phyloP scores from a whole-genome alignment of 1,140 invertebrate genomes.

The Brevipalpus yothersi region DNA sequence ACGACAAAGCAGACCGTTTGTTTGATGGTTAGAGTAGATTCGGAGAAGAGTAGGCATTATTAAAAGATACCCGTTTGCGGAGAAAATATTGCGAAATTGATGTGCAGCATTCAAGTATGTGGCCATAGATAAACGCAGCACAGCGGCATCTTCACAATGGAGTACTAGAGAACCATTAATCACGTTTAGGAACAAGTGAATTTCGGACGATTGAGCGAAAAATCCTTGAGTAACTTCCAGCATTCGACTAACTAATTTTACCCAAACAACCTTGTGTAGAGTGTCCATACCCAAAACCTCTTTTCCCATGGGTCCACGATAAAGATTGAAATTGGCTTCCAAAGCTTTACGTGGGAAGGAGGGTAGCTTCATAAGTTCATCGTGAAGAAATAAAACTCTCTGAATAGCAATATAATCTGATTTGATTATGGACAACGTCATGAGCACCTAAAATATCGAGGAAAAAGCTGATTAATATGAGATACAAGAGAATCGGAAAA shows the following conservation, averaged over 20 bases:
- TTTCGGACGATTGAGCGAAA: constrained; percentile 88
- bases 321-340: constrained; percentile 81
- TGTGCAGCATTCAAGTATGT: constrained; percentile 91
- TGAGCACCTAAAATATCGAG: constrained; percentile 1
- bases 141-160: constrained; percentile 84
- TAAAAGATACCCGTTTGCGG: constrained; percentile 75
- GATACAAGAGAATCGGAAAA: neutral
- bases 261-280: constrained; percentile 96
- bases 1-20: constrained; percentile 65
- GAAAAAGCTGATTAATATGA: neutral
- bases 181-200: constrained; percentile 91
- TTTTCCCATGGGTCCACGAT: constrained; percentile 70
- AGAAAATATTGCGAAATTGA: constrained; percentile 97
- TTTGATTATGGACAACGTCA: constrained; percentile 16
- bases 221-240: constrained; percentile 96
- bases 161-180: constrained; percentile 87
- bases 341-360: constrained; percentile 93
- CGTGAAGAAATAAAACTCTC: constrained; percentile 90
- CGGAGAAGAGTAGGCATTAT: constrained; percentile 92
- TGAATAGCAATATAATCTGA: constrained; percentile 45
- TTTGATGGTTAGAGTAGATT: constrained; percentile 92
- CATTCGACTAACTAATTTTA: constrained; percentile 76
- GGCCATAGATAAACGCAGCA: constrained; percentile 80
- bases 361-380: constrained; percentile 93
- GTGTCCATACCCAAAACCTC: constrained; percentile 81